Evolutionary conservation across 2,113 vertebrate genomes (phyloP).

Genomic region (Bucco capensis): DNA sequence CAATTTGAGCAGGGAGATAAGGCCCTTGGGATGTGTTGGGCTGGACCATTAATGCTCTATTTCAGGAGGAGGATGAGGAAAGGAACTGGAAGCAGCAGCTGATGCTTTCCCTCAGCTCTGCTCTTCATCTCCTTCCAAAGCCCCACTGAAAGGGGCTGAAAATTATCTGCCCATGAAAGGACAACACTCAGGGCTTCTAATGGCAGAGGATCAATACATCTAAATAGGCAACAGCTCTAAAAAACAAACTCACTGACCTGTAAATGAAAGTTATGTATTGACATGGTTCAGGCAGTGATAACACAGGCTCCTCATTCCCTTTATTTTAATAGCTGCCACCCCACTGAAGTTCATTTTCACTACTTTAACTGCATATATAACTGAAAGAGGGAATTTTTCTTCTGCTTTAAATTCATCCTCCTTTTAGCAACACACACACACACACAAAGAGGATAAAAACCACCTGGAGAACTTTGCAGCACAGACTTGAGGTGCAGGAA

Average conservation of each 20-base stretch:
- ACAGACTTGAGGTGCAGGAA: neutral
- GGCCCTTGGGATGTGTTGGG: neutral
- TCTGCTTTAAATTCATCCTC: neutral
- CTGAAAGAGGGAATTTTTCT: neutral
- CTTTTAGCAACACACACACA: slow-evolving; percentile 36
- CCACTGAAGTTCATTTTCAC: neutral
- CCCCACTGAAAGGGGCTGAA: neutral
- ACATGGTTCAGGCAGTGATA: neutral
- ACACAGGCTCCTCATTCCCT: neutral
- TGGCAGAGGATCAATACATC: neutral
- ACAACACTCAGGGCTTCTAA: neutral
- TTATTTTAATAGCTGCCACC: slow-evolving; percentile 1
- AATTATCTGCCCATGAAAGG: neutral
- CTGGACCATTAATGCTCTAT: neutral
- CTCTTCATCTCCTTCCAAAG: neutral
- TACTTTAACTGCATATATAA: neutral
- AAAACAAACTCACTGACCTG: neutral
- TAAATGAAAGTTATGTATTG: neutral
- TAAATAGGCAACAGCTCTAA: neutral
- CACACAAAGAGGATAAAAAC: neutral
- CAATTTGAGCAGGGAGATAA: slow-evolving; percentile 8
- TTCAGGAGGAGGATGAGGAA: neutral
- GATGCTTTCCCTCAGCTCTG: neutral
- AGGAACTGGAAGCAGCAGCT: neutral
- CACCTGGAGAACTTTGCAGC: neutral